Evolutionary conservation across 2,113 vertebrate genomes (phyloP), one percentile per base, ranked within the genome.

Genomic region (Oxygymnocypris stewartii): DNA sequence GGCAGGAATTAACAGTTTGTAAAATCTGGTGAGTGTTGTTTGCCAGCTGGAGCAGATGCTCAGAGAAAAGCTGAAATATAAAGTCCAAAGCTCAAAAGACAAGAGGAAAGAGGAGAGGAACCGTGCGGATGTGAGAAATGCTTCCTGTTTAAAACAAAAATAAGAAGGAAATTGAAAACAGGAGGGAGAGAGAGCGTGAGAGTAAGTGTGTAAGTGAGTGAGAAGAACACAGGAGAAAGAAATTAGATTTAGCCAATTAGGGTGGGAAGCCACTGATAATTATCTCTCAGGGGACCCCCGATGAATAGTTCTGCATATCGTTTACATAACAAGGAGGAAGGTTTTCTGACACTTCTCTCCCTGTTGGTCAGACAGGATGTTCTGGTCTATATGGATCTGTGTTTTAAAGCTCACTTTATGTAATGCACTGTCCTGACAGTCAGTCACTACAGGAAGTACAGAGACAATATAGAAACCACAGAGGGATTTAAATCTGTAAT

Each of bases 231-330:
- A 82, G 69, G 79, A 47, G 37, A 63, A 93, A 93, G 91, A 94
- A 93, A 94, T 93, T 93, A 94, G 94, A 94, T 95, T 94, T 93
- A 94, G 94, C 93, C 94, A 95, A 95, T 95, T 95, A 95, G 92
- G 91, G 92, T 92, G 91, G 93, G 93, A 93, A 94, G 93, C 94
- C 92, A 93, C 90, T 93, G 92, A 92, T 95, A 95, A 95, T 95
- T 93, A 95, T 93, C 91, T 94, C 94, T 95, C 94, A n/a, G 88
- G 92, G 93, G 94, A 94, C 89, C 92, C 92, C 87, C 89, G 91
- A 92, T 93, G 89, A 94, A 94, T 93, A 94, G 93, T 94, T 93
- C 94, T 94, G 92, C 92, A 93, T 94, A 92, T 95, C 92, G 89
- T 94, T 95, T 95, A 92, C 93, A 94, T 95, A 94, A 94, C 92